phyloP scores from a whole-genome alignment of 2,797 vertebrate genomes.

The Ispidina lecontei region DNA sequence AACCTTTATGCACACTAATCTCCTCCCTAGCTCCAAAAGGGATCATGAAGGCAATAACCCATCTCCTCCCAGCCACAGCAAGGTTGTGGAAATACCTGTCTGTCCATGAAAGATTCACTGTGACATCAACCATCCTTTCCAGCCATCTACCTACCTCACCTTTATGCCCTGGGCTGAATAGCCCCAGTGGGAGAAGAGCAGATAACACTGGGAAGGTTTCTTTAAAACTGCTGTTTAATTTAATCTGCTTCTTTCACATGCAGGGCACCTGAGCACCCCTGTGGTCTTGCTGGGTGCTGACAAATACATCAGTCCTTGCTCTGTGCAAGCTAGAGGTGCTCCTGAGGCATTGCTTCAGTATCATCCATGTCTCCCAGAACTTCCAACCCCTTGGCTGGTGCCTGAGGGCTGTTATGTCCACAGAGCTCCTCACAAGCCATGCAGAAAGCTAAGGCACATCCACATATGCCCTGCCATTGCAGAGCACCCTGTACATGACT shows the following conservation, averaged over 20 bases:
- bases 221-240: neutral
- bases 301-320: fast-evolving
- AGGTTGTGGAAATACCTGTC: neutral
- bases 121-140: neutral
- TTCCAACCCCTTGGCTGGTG: neutral
- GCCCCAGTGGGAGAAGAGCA: neutral
- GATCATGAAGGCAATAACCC: neutral
- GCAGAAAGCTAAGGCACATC: neutral
- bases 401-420: neutral
- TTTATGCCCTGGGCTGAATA: neutral
- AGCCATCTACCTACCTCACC: neutral
- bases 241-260: neutral
- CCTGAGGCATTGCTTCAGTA: neutral
- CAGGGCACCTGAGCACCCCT: neutral
- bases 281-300: neutral
- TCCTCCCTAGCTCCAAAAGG: neutral
- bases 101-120: fast-evolving
- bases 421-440: neutral
- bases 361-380: neutral
- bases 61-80: neutral
- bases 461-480: neutral
- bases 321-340: neutral
- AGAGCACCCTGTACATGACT: neutral
- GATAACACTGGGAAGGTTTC: neutral
- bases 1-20: neutral